Conservation (phyloP, 2,888 invertebrate genomes). For the Diaprepes abbreviatus region DNA sequence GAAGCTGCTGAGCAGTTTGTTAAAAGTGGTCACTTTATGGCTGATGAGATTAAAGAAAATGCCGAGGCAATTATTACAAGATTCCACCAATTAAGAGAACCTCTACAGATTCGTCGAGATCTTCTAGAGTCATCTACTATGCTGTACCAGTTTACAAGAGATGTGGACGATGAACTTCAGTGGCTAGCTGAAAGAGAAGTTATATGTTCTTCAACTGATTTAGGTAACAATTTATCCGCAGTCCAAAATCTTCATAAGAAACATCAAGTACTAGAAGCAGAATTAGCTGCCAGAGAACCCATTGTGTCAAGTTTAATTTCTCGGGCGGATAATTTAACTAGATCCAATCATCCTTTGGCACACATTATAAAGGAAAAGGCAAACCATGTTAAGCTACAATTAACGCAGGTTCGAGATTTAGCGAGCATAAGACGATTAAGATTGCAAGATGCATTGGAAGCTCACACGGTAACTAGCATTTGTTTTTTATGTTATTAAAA, state of each 20-base stretch:
- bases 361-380: constrained; percentile 79
- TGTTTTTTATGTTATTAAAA: not conserved
- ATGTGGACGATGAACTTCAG: constrained; percentile 92
- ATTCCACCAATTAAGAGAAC: constrained; percentile 79
- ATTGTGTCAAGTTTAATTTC: constrained; percentile 80
- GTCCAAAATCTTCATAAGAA: constrained; percentile 94
- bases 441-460: constrained; percentile 85
- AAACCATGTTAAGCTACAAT: constrained; percentile 77
- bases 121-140: constrained; percentile 92
- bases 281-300: constrained; percentile 89
- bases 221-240: constrained; percentile 74
- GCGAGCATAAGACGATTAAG: constrained; percentile 80
- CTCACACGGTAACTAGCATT: constrained; percentile 81
- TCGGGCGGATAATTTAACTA: constrained; percentile 83
- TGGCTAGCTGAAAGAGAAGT: constrained; percentile 89
- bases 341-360: constrained; percentile 89
- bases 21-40: constrained; percentile 88
- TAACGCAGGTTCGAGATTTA: constrained; percentile 79
- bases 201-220: constrained; percentile 78
- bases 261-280: constrained; percentile 91
- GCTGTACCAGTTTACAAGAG: constrained; percentile 90
- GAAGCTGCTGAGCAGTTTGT: constrained; percentile 85
- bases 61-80: constrained; percentile 77
- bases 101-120: constrained; percentile 90
- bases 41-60: constrained; percentile 84